Conservation (phyloP, 2,797 vertebrate genomes). For the Alosa sapidissima region DNA sequence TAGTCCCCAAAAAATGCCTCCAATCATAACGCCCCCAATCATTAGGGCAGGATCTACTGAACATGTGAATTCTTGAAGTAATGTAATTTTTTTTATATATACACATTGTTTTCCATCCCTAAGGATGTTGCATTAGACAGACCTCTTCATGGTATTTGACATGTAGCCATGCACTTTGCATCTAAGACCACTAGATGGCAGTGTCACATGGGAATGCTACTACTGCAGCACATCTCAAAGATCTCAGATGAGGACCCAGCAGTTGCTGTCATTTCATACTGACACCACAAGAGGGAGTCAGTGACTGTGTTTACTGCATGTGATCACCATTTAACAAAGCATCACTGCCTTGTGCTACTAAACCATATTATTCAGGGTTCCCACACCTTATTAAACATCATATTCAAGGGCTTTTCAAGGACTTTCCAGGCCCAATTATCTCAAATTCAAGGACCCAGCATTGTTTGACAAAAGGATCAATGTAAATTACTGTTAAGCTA, state of each 20-base stretch:
- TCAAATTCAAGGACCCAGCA: no score
- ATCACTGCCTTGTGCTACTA: background rate
- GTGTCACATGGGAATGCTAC: background rate
- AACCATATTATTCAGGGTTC: background rate
- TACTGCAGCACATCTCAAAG: background rate
- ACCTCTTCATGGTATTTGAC: slow-evolving; percentile 11
- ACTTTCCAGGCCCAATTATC: no score
- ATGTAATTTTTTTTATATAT: background rate
- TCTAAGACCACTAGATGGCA: background rate
- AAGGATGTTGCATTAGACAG: slow-evolving; percentile 4
- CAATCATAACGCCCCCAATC: background rate
- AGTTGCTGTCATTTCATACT: background rate
- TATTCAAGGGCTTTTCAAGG: no score
- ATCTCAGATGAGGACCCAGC: background rate
- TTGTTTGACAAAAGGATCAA: no score
- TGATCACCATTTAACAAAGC: background rate
- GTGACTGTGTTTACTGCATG: background rate
- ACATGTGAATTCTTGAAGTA: background rate
- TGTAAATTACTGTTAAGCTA: no score
- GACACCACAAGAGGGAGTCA: background rate
- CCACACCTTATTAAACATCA: no score
- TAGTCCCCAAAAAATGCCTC: background rate
- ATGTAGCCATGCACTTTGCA: background rate
- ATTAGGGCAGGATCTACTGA: background rate
- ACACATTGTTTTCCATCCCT: background rate